These are phyloP conservation scores for Psylliodes chrysocephalus DNA, from an alignment of 2,888 invertebrate genomes.

Conservation along the genomic window DNA sequence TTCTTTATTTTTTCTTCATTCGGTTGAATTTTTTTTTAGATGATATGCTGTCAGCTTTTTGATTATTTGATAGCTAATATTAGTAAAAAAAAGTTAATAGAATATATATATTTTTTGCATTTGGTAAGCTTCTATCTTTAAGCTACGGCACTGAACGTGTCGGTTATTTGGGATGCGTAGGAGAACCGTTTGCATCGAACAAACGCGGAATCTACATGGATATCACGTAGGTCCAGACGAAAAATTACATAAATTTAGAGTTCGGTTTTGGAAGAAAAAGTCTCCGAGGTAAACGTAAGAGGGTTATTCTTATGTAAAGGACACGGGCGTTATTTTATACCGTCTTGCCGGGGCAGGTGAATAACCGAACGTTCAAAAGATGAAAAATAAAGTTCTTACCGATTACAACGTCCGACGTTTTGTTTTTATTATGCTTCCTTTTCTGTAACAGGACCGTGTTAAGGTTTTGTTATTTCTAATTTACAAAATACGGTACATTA, in stretches of 20 bases:
- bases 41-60: too few relatives aligned
- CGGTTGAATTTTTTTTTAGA: too few relatives aligned
- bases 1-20: too few relatives aligned
- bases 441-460: too few relatives aligned
- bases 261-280: conserved; percentile 35
- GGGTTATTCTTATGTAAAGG: conserved; percentile 30
- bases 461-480: too few relatives aligned
- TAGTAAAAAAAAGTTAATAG: too few relatives aligned
- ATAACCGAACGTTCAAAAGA: conserved; percentile 3
- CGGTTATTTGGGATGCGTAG: conserved; percentile 30
- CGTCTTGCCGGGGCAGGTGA: conserved; percentile 18
- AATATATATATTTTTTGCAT: not conserved
- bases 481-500: too few relatives aligned
- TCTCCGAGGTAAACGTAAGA: conserved; percentile 32
- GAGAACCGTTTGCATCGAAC: conserved; percentile 30
- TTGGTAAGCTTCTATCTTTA: not conserved
- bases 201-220: conserved; percentile 26
- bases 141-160: conserved; percentile 12
- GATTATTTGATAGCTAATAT: too few relatives aligned
- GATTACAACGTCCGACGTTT: conserved; percentile 1
- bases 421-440: not conserved
- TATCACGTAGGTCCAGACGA: conserved; percentile 40
- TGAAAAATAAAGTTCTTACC: conserved; percentile 8
- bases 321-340: conserved; percentile 21
- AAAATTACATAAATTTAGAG: conserved; percentile 41